Evolutionary conservation across 1,140 invertebrate genomes (phyloP).

Genomic region (Brachionus sp.): DNA sequence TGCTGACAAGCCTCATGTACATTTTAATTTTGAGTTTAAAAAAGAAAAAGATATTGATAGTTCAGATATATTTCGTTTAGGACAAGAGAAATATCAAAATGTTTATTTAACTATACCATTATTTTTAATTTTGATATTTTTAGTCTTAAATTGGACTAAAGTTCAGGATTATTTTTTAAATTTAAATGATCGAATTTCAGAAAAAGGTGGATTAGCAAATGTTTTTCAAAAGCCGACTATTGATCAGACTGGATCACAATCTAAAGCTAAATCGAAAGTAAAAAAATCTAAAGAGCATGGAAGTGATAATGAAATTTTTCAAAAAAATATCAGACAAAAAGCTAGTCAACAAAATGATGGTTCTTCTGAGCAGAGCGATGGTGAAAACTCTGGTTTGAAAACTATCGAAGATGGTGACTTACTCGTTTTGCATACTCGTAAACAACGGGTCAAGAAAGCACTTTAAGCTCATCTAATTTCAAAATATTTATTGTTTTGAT

Average conservation of each 20-base stretch:
- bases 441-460: background rate
- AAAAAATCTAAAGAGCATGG: slow-evolving; percentile 8
- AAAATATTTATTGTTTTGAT: slow-evolving; percentile 9
- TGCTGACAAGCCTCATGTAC: background rate
- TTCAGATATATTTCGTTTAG: background rate
- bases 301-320: slow-evolving; percentile 1
- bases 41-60: background rate
- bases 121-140: background rate
- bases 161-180: background rate
- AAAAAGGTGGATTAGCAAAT: slow-evolving; percentile 13
- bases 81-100: slow-evolving; percentile 44
- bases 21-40: slow-evolving; percentile 31
- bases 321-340: background rate
- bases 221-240: background rate
- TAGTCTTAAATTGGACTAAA: background rate
- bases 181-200: background rate
- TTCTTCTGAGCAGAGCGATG: slow-evolving; percentile 12
- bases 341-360: background rate
- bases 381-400: background rate
- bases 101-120: slow-evolving; percentile 34
- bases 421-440: background rate
- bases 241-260: background rate
- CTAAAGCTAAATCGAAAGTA: background rate
- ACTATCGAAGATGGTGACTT: slow-evolving; percentile 15
- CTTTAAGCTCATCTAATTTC: background rate